These are phyloP conservation scores for Enteromius viviparus DNA, from an alignment of 2,797 vertebrate genomes.

Conservation along the genomic window DNA sequence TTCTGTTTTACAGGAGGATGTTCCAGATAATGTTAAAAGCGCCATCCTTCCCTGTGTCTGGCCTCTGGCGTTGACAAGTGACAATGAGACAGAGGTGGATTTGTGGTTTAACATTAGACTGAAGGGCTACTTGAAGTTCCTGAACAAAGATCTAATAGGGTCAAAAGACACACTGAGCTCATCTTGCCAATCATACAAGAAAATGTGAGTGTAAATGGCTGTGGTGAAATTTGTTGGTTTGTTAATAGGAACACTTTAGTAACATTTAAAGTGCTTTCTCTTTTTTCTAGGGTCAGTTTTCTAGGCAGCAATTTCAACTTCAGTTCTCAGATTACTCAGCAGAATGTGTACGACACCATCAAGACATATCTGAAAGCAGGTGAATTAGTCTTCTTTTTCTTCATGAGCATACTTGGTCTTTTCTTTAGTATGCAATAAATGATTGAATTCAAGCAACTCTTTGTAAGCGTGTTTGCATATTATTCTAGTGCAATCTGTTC, in stretches of 20 bases:
- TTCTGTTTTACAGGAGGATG: conserved; percentile 18
- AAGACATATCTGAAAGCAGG: conserved; percentile 52
- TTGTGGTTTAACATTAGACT: conserved; percentile 50
- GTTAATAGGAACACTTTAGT: background rate
- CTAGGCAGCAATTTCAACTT: conserved; percentile 36
- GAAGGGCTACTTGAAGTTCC: conserved; percentile 41
- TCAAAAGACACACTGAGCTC: conserved; percentile 43
- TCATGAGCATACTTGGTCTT: background rate
- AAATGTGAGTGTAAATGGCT: conserved; percentile 34
- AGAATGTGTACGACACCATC: conserved; percentile 40
- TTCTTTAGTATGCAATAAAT: background rate
- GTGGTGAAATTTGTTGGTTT: background rate
- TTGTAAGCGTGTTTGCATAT: background rate
- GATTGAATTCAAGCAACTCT: background rate
- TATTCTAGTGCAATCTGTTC: background rate
- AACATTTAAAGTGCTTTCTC: background rate
- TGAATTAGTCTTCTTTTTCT: conserved; percentile 5
- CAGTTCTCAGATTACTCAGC: conserved; percentile 16
- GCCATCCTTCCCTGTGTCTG: conserved; percentile 49
- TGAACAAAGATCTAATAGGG: conserved; percentile 32
- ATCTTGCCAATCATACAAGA: conserved; percentile 48
- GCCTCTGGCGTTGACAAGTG: conserved; percentile 38
- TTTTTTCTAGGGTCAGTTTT: conserved; percentile 42
- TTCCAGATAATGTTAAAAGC: conserved; percentile 32
- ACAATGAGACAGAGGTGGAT: conserved; percentile 35